phyloP scores from a whole-genome alignment of 2,888 invertebrate species.

The Callinectes sapidus region DNA sequence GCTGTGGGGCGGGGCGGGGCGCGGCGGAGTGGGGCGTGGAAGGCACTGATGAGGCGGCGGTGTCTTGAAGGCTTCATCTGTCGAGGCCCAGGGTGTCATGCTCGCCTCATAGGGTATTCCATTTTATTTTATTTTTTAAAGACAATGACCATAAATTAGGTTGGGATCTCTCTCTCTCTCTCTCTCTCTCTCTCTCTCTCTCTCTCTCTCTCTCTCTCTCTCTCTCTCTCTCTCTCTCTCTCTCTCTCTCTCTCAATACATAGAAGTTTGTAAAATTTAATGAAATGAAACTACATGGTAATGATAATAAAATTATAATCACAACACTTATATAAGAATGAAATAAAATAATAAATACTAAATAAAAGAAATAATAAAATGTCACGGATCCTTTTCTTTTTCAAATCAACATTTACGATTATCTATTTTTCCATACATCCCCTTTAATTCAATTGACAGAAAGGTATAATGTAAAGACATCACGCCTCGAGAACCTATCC shows the following conservation, averaged over 20 bases:
- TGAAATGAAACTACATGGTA: too few relatives aligned
- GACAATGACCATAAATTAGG: not conserved
- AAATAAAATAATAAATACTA: not conserved
- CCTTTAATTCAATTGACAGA: not conserved
- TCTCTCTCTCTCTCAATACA: not conserved
- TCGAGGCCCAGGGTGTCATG: not conserved
- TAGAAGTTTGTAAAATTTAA: too few relatives aligned
- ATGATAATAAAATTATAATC: too few relatives aligned
- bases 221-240: conserved; percentile 13
- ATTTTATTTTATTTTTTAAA: not conserved
- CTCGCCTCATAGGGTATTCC: not conserved
- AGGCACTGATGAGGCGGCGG: not conserved
- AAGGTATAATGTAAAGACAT: not conserved
- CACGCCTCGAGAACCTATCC: not conserved
- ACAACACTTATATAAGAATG: too few relatives aligned
- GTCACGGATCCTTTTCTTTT: not conserved
- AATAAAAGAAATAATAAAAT: too few relatives aligned
- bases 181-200: conserved; percentile 25
- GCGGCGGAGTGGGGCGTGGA: not conserved
- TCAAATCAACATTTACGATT: not conserved
- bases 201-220: conserved; percentile 17
- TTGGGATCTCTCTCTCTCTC: not conserved
- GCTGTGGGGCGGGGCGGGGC: not conserved
- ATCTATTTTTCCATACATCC: too few relatives aligned
- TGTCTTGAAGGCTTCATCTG: not conserved